A percentile compares a stretch with the other conserved stretches of the same genome.
Conservation (phyloP, 2,113 vertebrate genomes). For the Elephantulus edwardii region DNA sequence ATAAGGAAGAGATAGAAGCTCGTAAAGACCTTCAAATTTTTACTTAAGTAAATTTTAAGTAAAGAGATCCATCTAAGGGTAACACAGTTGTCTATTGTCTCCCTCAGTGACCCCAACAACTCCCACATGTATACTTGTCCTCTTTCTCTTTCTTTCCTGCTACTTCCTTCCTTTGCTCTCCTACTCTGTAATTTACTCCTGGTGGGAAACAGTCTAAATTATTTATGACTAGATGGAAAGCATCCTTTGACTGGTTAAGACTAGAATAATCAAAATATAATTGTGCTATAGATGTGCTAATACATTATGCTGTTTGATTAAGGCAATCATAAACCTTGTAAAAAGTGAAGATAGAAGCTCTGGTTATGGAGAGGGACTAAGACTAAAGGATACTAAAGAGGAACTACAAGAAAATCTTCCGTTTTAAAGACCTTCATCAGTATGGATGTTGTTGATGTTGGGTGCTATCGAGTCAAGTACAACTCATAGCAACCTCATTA, state of each 20-base stretch:
- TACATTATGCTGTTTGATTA: conserved; percentile 67
- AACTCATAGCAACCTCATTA: no score
- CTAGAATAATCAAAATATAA: conserved; percentile 74
- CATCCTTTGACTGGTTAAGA: conserved; percentile 55
- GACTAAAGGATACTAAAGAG: neutral
- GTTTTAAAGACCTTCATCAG: neutral
- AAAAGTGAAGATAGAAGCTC: neutral
- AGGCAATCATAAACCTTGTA: neutral
- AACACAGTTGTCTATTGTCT: neutral
- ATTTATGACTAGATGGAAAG: conserved; percentile 69
- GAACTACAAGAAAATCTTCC: neutral
- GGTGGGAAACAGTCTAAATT: conserved; percentile 70
- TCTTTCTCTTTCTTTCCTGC: neutral
- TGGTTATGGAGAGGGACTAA: neutral
- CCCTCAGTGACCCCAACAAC: neutral
- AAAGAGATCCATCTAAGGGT: neutral
- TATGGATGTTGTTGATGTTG: neutral
- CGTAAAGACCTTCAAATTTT: neutral
- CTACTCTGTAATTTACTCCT: conserved; percentile 20
- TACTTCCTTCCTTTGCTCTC: neutral
- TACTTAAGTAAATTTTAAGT: neutral
- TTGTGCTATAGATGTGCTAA: conserved; percentile 64
- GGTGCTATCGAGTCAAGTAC: no score
- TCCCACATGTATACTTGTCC: neutral
- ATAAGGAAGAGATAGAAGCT: neutral